Conservation (phyloP, 2,797 vertebrate species). For the Etheostoma nigrum region DNA sequence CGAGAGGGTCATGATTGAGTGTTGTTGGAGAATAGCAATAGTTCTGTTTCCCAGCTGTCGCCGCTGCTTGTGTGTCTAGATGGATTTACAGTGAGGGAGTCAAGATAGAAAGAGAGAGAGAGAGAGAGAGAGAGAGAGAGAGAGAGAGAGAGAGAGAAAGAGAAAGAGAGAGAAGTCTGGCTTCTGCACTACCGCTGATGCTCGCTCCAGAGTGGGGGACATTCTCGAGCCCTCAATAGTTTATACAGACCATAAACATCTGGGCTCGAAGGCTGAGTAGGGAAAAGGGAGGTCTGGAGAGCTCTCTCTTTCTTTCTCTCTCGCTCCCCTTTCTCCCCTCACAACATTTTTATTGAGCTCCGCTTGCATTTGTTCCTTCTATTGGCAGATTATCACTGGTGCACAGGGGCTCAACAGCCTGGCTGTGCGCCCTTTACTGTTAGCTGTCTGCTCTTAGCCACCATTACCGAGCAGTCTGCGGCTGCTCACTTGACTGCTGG, state of each 20-base stretch:
- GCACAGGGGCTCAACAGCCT: slow-evolving; percentile 72
- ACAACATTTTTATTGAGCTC: slow-evolving; percentile 81
- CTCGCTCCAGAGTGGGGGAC: slow-evolving; percentile 78
- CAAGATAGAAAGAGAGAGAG: slow-evolving; percentile 47
- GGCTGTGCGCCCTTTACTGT: slow-evolving; percentile 71
- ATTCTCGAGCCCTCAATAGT: slow-evolving; percentile 84
- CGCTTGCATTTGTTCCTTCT: slow-evolving; percentile 81
- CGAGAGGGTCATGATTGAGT: slow-evolving; percentile 76
- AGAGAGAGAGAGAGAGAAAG: slow-evolving; percentile 35
- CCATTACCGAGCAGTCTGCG: slow-evolving; percentile 65
- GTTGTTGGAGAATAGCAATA: slow-evolving; percentile 74
- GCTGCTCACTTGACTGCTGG: slow-evolving; percentile 55
- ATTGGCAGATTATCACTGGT: slow-evolving; percentile 86
- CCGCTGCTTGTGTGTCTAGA: slow-evolving; percentile 75
- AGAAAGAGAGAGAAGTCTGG: slow-evolving; percentile 79
- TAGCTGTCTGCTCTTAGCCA: slow-evolving; percentile 75
- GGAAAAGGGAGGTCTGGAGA: slow-evolving; percentile 81
- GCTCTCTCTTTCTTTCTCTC: slow-evolving; percentile 38
- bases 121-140: slow-evolving; percentile 27
- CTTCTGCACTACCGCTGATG: slow-evolving; percentile 71
- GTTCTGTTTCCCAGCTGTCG: slow-evolving; percentile 83
- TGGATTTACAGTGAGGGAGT: slow-evolving; percentile 80
- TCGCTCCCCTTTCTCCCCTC: slow-evolving; percentile 61
- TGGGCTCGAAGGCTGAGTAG: slow-evolving; percentile 83
- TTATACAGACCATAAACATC: slow-evolving; percentile 88